Percentiles rank a stretch among this genome's conserved stretches.
These are phyloP conservation scores for Orientallactaga bullata DNA, from an alignment of 2,113 vertebrate genomes.

Conservation along the genomic window DNA sequence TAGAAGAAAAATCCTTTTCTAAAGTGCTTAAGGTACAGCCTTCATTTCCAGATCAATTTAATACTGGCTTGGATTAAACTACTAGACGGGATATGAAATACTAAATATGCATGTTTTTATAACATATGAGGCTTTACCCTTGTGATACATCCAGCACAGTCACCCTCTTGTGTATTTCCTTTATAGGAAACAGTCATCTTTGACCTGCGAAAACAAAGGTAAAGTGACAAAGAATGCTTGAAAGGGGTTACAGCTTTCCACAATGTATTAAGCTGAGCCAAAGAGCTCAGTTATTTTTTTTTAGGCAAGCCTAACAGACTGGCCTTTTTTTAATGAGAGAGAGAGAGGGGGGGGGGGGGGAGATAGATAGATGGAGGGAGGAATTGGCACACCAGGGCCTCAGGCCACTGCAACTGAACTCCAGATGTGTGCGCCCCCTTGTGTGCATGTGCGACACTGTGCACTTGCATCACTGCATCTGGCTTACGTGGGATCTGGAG, in stretches of 20 bases:
- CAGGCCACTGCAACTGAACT: too few relatives aligned
- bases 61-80: conserved; percentile 74
- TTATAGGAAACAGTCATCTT: conserved; percentile 63
- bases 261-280: conserved; percentile 31
- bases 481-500: too few relatives aligned
- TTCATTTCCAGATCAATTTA: conserved; percentile 80
- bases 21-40: conserved; percentile 89
- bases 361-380: too few relatives aligned
- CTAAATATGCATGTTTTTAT: conserved; percentile 75
- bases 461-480: too few relatives aligned
- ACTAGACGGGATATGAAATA: conserved; percentile 77
- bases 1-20: conserved; percentile 72
- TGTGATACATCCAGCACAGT: conserved; percentile 67
- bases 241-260: conserved; percentile 34
- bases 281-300: not conserved
- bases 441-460: too few relatives aligned
- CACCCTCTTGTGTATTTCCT: conserved; percentile 68
- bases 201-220: conserved; percentile 24
- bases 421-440: too few relatives aligned
- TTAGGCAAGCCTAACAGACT: too few relatives aligned
- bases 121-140: conserved; percentile 46
- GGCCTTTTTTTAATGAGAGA: too few relatives aligned
- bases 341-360: too few relatives aligned
- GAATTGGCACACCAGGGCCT: too few relatives aligned
- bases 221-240: not conserved